A percentile compares a stretch with the other conserved stretches of the same genome.
phyloP scores from a whole-genome alignment of 1,140 invertebrate species.

The Ooceraea biroi region DNA sequence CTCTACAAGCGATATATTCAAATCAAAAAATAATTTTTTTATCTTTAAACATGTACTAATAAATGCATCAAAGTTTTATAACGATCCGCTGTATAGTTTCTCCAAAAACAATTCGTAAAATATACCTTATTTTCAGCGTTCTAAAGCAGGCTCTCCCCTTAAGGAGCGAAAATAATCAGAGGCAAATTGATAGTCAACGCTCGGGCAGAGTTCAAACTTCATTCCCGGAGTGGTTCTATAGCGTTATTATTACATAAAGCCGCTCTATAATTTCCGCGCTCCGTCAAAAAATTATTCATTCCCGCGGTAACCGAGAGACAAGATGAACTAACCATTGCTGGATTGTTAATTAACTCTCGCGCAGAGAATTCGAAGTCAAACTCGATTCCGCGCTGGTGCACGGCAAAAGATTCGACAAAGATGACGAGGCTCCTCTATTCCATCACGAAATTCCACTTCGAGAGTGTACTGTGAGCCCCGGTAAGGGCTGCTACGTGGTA shows the following conservation, averaged over 20 bases:
- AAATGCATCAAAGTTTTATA: too few species aligned
- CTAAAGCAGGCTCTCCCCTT: too few species aligned
- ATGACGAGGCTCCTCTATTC: not conserved
- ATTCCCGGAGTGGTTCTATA: not conserved
- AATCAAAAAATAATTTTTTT: too few species aligned
- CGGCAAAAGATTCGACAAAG: conserved; percentile 10
- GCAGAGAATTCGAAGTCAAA: conserved; percentile 34
- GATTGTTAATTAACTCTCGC: conserved; percentile 29
- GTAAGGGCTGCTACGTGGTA: conserved; percentile 63
- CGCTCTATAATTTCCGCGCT: not conserved
- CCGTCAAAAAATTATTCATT: conserved; percentile 15
- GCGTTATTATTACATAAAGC: not conserved
- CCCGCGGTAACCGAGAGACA: not conserved
- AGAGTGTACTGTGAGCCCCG: conserved; percentile 10
- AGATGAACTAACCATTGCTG: not conserved
- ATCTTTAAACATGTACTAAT: too few species aligned
- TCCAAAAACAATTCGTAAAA: too few species aligned
- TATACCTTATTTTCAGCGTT: too few species aligned
- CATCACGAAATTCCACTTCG: conserved; percentile 17
- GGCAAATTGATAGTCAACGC: conserved; percentile 23
- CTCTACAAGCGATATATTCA: too few species aligned
- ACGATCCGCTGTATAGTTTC: too few species aligned
- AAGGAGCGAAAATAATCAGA: conserved; percentile 1
- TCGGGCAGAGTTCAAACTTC: not conserved
- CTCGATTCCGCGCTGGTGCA: conserved; percentile 18